Base-by-base conservation (phyloP, 2,797 vertebrate genomes). In the Coregonus suidteri region DNA sequence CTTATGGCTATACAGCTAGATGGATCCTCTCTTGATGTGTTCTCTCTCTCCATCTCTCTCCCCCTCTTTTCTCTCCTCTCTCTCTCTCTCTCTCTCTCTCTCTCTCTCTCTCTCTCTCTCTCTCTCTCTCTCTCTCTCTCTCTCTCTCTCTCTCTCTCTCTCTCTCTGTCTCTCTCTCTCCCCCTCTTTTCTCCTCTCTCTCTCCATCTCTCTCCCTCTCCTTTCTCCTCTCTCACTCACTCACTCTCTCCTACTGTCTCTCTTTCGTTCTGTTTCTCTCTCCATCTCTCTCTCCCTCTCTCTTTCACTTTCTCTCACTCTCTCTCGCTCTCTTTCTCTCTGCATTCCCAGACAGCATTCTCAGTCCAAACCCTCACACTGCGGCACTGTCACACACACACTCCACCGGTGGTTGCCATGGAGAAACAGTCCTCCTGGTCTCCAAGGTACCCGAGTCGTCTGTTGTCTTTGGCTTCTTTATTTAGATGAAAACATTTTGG, bases 391-490 rank as follows among this genome's bases (percentile, higher is more conserved):
- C 93, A 93, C 93, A 47, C 93, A 47, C 41, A 93, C 90, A 91
- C 90, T 87, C 91, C 81, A 79, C 87, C 88, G 85, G 94, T 95
- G 86, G 94, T 95, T 95, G 94, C 94, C 94, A 95, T 95, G 94
- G 94, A 93, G 94, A 95, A 94, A 92, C 93, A 93, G 91, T 94
- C 92, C 92, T 94, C 90, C 89, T 93, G 92, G 94, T 95, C 94
- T 95, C 94, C 93, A 95, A 94, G 94, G 93, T 94, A 95, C 92
- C 94, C 90, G 69, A n/a, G 56, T 62, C 91, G 91, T 90, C 92
- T 94, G 94, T 94, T 95, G 94, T 95, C 93, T 94, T 93, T 93
- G 90, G 90, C 87, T 93, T 93, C 94, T 94, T 94, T 95, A 93
- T 95, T 95, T 94, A 94, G 93, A 94, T 94, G 92, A 94, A 94